These are phyloP conservation scores for Blastomussa wellsi DNA, from an alignment of 92 coral and sea anemone genomes.

Conservation along the genomic window DNA sequence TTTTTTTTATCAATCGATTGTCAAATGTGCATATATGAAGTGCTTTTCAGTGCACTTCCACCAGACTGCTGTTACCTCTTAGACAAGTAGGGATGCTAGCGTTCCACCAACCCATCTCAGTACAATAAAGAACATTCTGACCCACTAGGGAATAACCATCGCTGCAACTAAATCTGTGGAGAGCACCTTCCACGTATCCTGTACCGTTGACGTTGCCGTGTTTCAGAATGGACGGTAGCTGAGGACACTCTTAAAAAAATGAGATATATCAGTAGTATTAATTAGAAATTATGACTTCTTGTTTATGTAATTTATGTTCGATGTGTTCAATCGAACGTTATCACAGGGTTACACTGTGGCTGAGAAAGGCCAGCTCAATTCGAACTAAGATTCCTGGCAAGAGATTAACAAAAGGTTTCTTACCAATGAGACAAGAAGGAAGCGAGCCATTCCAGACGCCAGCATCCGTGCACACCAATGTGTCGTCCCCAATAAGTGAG, in stretches of 20 bases:
- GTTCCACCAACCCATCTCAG: slow-evolving; percentile 28
- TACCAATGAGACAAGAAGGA: slow-evolving; percentile 34
- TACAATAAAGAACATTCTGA: slow-evolving; percentile 14
- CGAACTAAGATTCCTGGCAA: too few relatives aligned
- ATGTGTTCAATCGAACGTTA: too few relatives aligned
- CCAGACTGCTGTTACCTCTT: slow-evolving; percentile 12
- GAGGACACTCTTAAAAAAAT: slow-evolving; percentile 21
- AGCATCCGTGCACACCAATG: slow-evolving; percentile 4
- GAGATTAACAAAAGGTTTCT: not conserved
- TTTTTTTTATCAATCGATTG: too few relatives aligned
- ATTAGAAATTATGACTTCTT: too few relatives aligned
- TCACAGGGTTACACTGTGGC: not conserved
- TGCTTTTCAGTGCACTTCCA: too few relatives aligned
- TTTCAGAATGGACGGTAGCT: not conserved
- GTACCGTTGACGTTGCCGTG: slow-evolving; percentile 26
- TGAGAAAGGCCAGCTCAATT: too few relatives aligned
- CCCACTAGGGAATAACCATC: slow-evolving; percentile 26
- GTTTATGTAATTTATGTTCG: too few relatives aligned
- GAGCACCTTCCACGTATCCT: slow-evolving; percentile 26
- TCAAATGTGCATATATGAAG: too few relatives aligned
- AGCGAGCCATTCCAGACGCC: slow-evolving; percentile 26
- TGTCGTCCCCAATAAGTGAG: slow-evolving; percentile 14
- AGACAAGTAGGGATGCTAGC: slow-evolving; percentile 20
- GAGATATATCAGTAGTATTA: too few relatives aligned
- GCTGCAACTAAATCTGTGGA: slow-evolving; percentile 22